Base-by-base conservation (phyloP, 2,888 invertebrate species). In the Drosophila pegasa region DNA sequence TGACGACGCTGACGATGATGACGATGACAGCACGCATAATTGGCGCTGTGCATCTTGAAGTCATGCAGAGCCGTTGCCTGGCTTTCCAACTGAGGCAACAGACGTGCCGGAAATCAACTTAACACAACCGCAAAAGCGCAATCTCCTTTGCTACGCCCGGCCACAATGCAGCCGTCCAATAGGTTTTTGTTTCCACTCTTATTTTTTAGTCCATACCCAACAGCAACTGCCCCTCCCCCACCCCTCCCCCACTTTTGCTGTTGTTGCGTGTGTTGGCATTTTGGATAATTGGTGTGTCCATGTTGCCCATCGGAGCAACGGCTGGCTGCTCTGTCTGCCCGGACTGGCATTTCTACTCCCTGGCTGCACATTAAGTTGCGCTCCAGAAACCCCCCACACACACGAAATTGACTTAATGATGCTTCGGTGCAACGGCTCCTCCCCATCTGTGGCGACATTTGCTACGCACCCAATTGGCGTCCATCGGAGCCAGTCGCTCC, bases 341-440 rank as follows among this genome's bases (percentile, higher is more conserved):
- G 45, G 45, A 12, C 56, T 38, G 18, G 41, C 27, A 27, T 45
- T 45, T 45, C 50, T 33, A 60, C 45, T 84, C 82, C 82, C 88
- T 47, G 47, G 69, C 68, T 77, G 80, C 80, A 88, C 88, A 89
- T 90, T 90, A 89, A 87, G 80, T 76, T 84, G 80, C 77, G 74
- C 80, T 77, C 82, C 75, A 47, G 33, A 41, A n/a, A n/a, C n/a
- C 25, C 16, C 27, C 50, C 74, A 68, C 75, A 70, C 75, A 56
- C 75, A 70, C 75, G 52, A 87, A 89, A 89, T 85, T 88, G 89
- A 89, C 89, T 88, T 89, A 91, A 91, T 89, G 90, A 87, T 78
- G 80, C 88, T 72, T 59, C 55, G 68, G 68, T 71, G 71, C 69
- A 67, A 52, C 58, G 48, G 31, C 69, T 45, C 25, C 40, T 27